Evolutionary conservation across 2,888 invertebrate genomes (phyloP), one percentile per base, ranked within the genome.

Genomic region (Atethmia centrago): DNA sequence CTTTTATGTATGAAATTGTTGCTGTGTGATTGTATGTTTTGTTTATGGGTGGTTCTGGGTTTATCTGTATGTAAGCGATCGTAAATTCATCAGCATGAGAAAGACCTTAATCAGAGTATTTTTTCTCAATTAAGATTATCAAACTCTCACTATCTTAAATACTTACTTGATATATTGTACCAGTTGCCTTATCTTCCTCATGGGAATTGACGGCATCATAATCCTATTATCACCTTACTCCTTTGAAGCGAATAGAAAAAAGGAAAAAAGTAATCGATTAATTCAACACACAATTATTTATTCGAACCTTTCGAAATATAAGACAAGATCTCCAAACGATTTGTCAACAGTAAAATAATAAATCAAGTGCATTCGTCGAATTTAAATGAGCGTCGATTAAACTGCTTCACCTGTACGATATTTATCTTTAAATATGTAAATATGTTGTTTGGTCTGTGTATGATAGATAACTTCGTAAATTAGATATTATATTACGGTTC

Each of bases 331-430:
- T 86, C 36, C 36, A 68, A 81, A 68, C 83, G 78, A 86, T 87
- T 87, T 87, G 87, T 87, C 87, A 86, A 84, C 82, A 82, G 77
- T 72, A 75, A 82, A 87, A 79, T 81, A 86, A 87, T 87, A 84
- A 86, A 87, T 87, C 86, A 87, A 82, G 80, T 72, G 82, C 78
- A 82, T 74, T 82, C 83, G 77, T 74, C 85, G 83, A 79, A 85
- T 87, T 86, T 79, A 85, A 86, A 86, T 84, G 83, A 85, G 72
- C 36, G 12, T 85, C 78, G 77, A 85, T 87, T 85, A 82, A 83
- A 82, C 76, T 47, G 74, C 79, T 84, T 80, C 84, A 80, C 72
- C 77, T 83, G 75, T 75, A 77, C 71, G 83, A 79, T 82, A 80
- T 82, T 69, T 82, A 84, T 85, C 82, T 86, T 72, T 63, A 73